Evolutionary conservation across 2,888 invertebrate species (phyloP).

Genomic region (Euspilapteryx auroguttella): DNA sequence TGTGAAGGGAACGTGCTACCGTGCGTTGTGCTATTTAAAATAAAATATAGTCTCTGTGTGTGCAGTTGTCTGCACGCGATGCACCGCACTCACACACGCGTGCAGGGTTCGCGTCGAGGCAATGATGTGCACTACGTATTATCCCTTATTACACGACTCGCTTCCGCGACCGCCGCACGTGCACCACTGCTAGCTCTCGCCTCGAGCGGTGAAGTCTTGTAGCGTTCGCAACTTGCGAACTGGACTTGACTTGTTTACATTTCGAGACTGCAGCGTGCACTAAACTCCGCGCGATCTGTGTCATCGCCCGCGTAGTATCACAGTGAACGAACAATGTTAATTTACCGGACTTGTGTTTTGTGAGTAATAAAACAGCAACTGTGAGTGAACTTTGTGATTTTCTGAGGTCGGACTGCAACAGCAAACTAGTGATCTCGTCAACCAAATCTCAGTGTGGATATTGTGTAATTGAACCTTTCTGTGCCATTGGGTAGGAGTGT

Average conservation of each 20-base stretch:
- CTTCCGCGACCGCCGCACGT: slow-evolving; percentile 50
- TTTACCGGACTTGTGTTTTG: slow-evolving; percentile 22
- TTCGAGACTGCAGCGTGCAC: slow-evolving; percentile 27
- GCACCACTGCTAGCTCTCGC: slow-evolving; percentile 41
- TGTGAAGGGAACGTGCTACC: slow-evolving; percentile 59
- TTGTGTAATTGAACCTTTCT: not conserved
- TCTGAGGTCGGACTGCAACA: slow-evolving; percentile 17
- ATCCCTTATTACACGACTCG: slow-evolving; percentile 57
- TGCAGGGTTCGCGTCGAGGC: slow-evolving; percentile 33
- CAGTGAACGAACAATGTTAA: slow-evolving; percentile 29
- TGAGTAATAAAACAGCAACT: slow-evolving; percentile 21
- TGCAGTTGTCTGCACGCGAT: slow-evolving; percentile 46
- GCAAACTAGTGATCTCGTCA: slow-evolving; percentile 20
- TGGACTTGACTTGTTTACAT: slow-evolving; percentile 43
- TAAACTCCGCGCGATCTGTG: slow-evolving; percentile 49
- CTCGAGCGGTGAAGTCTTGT: slow-evolving; percentile 26
- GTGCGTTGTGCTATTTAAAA: slow-evolving; percentile 60
- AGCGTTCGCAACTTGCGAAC: slow-evolving; percentile 14
- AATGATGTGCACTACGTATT: slow-evolving; percentile 58
- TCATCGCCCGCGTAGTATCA: slow-evolving; percentile 45
- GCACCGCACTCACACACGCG: slow-evolving; percentile 37
- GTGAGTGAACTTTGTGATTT: slow-evolving; percentile 43
- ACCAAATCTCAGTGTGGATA: slow-evolving; percentile 15
- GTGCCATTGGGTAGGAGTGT: slow-evolving; percentile 2
- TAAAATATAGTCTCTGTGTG: slow-evolving; percentile 40